A percentile compares a stretch with the other conserved stretches of the same genome.
These are phyloP conservation scores for Cottus gobio DNA, from an alignment of 2,113 vertebrate species.

Conservation along the genomic window DNA sequence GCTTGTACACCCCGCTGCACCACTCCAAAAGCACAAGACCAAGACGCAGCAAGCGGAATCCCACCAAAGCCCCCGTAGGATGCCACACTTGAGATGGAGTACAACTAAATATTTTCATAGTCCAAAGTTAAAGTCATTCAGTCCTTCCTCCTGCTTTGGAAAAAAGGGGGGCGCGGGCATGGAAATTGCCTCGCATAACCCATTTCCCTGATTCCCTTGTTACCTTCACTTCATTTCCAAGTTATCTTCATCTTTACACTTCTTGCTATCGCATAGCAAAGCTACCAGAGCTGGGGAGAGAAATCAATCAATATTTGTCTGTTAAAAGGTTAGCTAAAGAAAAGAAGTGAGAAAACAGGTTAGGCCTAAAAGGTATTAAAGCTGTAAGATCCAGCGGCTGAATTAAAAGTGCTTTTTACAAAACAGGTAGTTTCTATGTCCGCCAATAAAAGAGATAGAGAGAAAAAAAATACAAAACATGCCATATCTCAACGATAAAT, in stretches of 20 bases:
- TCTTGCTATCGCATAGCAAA: conserved; percentile 54
- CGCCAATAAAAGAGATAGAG: not conserved
- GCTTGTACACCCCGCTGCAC: conserved; percentile 14
- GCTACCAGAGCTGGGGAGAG: conserved; percentile 2
- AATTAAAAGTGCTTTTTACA: conserved; percentile 48
- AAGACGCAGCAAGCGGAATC: not conserved
- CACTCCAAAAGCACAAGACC: not conserved
- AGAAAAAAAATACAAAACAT: not conserved
- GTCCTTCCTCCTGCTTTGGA: conserved; percentile 30
- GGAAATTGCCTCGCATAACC: conserved; percentile 66
- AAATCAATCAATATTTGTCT: conserved; percentile 61
- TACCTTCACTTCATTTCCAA: conserved; percentile 68
- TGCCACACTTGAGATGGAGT: conserved; percentile 28
- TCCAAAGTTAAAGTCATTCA: conserved; percentile 54
- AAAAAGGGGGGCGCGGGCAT: conserved; percentile 40
- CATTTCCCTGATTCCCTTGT: conserved; percentile 69
- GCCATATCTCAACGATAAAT: conserved; percentile 31
- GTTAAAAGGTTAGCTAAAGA: conserved; percentile 69
- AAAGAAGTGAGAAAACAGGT: conserved; percentile 70
- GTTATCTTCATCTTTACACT: conserved; percentile 51
- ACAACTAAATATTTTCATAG: conserved; percentile 59
- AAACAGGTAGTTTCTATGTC: conserved; percentile 38
- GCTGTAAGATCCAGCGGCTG: conserved; percentile 27
- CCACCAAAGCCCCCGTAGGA: conserved; percentile 14
- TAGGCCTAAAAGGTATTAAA: conserved; percentile 67